phyloP scores from a whole-genome alignment of 2,888 invertebrate species.

The Cynaeus angustus region DNA sequence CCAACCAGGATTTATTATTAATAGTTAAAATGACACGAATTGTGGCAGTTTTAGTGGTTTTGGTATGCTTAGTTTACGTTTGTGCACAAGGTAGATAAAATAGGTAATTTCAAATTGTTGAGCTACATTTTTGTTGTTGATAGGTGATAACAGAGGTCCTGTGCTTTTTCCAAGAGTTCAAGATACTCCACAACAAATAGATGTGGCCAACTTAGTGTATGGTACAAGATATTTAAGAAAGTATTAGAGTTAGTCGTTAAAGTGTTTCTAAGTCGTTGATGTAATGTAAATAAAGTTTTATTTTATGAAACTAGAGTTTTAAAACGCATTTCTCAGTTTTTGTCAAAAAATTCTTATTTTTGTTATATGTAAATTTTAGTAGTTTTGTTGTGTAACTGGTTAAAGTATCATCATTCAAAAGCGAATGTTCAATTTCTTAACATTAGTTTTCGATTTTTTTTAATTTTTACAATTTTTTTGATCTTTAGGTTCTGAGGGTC shows the following conservation, averaged over 20 bases:
- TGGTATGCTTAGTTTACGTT: slow-evolving; percentile 7
- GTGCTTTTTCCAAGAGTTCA: slow-evolving; percentile 27
- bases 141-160: slow-evolving; percentile 26
- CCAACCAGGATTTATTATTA: not conserved
- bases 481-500: too few relatives aligned
- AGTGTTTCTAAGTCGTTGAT: not conserved
- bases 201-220: not conserved
- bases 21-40: not conserved
- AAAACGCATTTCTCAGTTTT: too few relatives aligned
- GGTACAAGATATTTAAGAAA: not conserved
- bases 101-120: not conserved
- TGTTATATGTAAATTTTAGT: too few relatives aligned
- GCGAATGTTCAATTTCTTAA: too few relatives aligned
- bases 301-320: too few relatives aligned
- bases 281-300: too few relatives aligned
- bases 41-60: slow-evolving; percentile 12
- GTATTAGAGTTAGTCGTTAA: not conserved
- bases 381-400: too few relatives aligned
- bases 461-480: too few relatives aligned
- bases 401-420: too few relatives aligned
- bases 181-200: not conserved
- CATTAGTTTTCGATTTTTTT: too few relatives aligned
- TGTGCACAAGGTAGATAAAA: slow-evolving; percentile 11
- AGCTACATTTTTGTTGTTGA: not conserved
- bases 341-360: too few relatives aligned